Percentiles rank a stretch among this genome's conserved stretches.
These are phyloP conservation scores for Macrocentrus cingulum DNA, from an alignment of 1,140 invertebrate species.

Conservation along the genomic window DNA sequence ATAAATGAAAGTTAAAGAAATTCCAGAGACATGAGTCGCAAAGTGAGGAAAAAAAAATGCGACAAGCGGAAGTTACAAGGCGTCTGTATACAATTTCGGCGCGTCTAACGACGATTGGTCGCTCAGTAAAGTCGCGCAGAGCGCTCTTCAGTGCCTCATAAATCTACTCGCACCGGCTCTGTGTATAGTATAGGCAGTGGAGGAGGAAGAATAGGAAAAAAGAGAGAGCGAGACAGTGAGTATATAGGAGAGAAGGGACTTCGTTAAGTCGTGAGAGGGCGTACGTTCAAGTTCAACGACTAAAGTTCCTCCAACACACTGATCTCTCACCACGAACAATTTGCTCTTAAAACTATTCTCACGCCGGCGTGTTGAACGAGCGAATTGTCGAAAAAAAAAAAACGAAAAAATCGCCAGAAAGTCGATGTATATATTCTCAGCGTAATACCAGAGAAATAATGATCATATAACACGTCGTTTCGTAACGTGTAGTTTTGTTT, in stretches of 20 bases:
- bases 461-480: neutral
- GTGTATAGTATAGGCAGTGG: conserved; percentile 9
- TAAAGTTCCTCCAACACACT: conserved; percentile 7
- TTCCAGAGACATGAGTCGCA: no score
- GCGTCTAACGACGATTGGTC: conserved; percentile 24
- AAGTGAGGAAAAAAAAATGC: conserved; percentile 10
- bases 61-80: conserved; percentile 17
- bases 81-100: conserved; percentile 23
- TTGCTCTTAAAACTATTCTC: conserved; percentile 15
- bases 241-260: neutral
- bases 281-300: conserved; percentile 25
- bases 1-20: no score
- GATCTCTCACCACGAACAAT: conserved; percentile 3
- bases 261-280: conserved; percentile 8
- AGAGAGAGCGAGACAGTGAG: conserved; percentile 1
- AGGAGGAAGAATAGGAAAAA: conserved; percentile 14
- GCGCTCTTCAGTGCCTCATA: conserved; percentile 16
- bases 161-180: conserved; percentile 20
- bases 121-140: neutral
- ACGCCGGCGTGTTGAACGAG: conserved; percentile 8
- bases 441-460: no score
- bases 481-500: neutral
- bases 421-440: no score
- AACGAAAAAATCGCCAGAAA: conserved; percentile 1
- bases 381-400: conserved; percentile 7